Base-by-base conservation (phyloP, 2,797 vertebrate genomes). In the Sciurus vulgaris region DNA sequence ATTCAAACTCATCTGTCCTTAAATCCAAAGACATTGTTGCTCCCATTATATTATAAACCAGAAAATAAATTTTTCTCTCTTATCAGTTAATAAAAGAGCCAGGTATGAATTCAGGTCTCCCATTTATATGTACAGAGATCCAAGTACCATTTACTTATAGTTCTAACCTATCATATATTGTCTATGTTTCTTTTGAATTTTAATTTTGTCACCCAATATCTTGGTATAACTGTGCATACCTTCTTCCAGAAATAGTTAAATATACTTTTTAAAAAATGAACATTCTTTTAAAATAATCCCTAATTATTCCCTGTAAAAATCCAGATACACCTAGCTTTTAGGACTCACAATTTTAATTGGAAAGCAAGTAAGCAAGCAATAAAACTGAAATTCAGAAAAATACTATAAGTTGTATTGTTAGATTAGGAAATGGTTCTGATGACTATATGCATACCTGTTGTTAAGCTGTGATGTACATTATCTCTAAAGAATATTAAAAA, bases 161-260 rank as follows among this genome's bases (percentile, higher is more conserved):
- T 79, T 84, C 92, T 15, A 59, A 51, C 5, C n/a, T 56, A 67
- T 89, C 26, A 61, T 85, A 24, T 81, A 35, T 44, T 56, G 22
- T 73, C 47, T 67, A 54, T 44, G 83, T 91, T 65, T 84, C 28
- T 35, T 61, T 56, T 74, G 26, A 95, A 72, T 81, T 95, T 83
- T 89, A 81, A 54, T 79, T 93, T 91, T 88, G 33, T 85, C 10
- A 47, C 24, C 38, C n/a, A 84, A 51, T 20, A 44, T 72, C 10
- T 54, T 77, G 8, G 9, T 17, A 70, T 73, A 38, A 63, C 3
- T 56, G 1, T 47, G 9, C 38, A 49, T 47, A 83, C 56, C 33
- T 79, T 47, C 38, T 85, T 79, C 61, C 63, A 59, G 28, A 85
- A 86, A 47, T 72, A 7, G n/a, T 56, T 44, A 85, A 86, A 86